Evolutionary conservation across 2,888 invertebrate genomes (phyloP).

Genomic region (Beris chalybata): DNA sequence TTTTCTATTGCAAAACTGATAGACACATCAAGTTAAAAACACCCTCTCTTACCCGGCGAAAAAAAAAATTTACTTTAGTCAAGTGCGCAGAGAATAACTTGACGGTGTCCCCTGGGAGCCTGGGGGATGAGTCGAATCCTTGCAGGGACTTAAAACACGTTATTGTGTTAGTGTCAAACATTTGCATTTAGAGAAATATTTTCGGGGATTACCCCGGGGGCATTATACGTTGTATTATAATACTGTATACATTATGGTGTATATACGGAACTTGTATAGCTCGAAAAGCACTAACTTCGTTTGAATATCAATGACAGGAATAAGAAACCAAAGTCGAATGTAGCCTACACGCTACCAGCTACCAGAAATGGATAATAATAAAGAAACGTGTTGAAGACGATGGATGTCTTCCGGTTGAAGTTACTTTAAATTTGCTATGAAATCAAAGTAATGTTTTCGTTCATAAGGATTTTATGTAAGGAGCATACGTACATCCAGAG

Average conservation of each 20-base stretch:
- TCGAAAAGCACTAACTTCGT: conserved; percentile 10
- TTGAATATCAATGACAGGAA: conserved; percentile 11
- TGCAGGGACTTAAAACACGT: conserved; percentile 4
- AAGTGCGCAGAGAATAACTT: conserved; percentile 27
- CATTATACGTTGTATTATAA: neutral
- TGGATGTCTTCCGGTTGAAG: no score
- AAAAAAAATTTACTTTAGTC: conserved; percentile 17
- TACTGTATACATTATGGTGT: neutral
- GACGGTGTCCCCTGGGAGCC: neutral
- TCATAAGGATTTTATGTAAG: no score
- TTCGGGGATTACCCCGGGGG: conserved; percentile 28
- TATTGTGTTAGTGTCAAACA: conserved; percentile 28
- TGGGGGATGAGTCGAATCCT: no score
- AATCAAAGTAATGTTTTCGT: no score
- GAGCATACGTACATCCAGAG: no score
- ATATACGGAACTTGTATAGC: neutral
- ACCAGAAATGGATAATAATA: no score
- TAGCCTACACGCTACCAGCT: no score
- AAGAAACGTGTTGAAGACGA: no score
- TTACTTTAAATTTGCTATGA: no score
- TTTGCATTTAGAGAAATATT: conserved; percentile 24
- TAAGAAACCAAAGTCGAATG: no score
- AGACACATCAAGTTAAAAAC: neutral
- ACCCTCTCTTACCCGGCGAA: neutral
- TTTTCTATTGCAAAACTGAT: neutral